These are phyloP conservation scores for Corapipo altera DNA, from an alignment of 2,113 vertebrate species.

Conservation along the genomic window DNA sequence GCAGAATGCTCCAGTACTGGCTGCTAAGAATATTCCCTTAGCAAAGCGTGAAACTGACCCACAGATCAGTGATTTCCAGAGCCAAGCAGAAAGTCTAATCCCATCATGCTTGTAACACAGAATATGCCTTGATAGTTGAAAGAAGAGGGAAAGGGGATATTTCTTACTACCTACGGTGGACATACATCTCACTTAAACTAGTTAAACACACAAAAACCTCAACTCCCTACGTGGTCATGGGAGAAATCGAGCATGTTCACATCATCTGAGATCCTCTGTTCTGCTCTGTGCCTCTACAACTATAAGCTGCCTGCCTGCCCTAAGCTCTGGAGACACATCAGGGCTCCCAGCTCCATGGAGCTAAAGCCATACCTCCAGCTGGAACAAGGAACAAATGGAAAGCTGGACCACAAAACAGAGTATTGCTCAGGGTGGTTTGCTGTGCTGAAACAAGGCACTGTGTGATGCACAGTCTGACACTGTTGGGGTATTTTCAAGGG, in stretches of 20 bases:
- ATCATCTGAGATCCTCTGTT: background rate
- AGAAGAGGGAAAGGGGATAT: background rate
- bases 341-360: background rate
- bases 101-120: background rate
- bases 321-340: background rate
- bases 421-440: background rate
- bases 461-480: background rate
- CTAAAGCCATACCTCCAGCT: background rate
- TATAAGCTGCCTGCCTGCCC: background rate
- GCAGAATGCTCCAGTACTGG: background rate
- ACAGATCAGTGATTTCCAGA: background rate
- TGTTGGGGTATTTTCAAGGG: background rate
- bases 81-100: background rate
- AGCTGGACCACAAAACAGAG: background rate
- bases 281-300: background rate
- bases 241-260: background rate
- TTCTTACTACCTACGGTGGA: background rate
- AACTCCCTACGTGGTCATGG: rapidly evolving
- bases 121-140: background rate
- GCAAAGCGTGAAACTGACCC: background rate
- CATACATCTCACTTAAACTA: background rate
- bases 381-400: background rate
- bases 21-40: background rate
- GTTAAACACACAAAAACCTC: background rate
- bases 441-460: background rate